Base-by-base conservation (phyloP, 2,888 invertebrate genomes). In the Polietes domitor region DNA sequence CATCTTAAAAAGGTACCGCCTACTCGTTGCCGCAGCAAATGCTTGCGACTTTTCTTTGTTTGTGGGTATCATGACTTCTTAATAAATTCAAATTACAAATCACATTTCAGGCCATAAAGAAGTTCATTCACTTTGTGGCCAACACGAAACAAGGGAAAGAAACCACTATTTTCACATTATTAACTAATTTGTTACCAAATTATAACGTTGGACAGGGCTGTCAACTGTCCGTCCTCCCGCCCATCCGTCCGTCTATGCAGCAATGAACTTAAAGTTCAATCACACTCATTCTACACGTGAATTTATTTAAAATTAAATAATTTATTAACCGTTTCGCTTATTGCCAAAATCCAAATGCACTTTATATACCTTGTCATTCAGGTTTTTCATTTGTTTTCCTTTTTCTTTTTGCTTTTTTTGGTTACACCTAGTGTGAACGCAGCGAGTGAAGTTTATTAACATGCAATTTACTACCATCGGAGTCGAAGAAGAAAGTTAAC, bases 401-500 rank as follows among this genome's bases (percentile, higher is more conserved):
- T 41, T 55, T 50, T 17, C 2, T 9, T 68, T 47, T 75, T 43
- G 65, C 15, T 58, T 76, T 12, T 58, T 76, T 55, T 75, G 26
- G 19, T 65, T 77, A 77, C 80, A 41, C 15, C 12, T 2, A 4
- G 19, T 24, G 41, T 21, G 37, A 37, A 37, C 37, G 10, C 7
- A 37, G 6, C 12, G 37, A 37, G 73, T 74, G 61, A 76, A 80
- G 80, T 78, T 81, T 81, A 81, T 81, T 84, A 84, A 78, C 78
- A 78, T 78, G 75, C 77, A 78, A 75, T 81, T 75, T 32, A 76
- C 47, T 17, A n/a, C 70, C 55, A 61, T 65, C 55, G 72, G 71
- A 77, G 63, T 78, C 77, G 80, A 78, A 75, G 78, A 79, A 80
- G 84, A 84, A 84, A 84, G 84, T 81, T 78, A 41, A 58, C 21